Evolutionary conservation across 2,797 vertebrate species (phyloP), one percentile per base, ranked within the genome.

Genomic region (Microctenopoma steveboyesi): DNA sequence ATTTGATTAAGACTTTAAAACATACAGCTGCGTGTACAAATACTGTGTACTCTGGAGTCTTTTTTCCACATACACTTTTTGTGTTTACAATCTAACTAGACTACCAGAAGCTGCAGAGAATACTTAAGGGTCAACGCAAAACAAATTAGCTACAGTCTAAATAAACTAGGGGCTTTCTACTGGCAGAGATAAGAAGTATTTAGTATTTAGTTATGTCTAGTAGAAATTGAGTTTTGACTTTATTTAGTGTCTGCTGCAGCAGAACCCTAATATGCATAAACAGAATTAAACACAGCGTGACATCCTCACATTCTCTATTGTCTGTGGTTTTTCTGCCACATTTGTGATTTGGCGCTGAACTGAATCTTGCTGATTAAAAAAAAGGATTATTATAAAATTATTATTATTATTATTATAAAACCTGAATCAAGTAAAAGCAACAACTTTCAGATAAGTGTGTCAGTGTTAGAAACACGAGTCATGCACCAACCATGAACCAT

Each of bases 381-480:
- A 18, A 18, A 18, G 18, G 18, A 18, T 18, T 18, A 18, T 18
- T 18, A 18, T 18, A 18, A 18, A 18, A 18, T 18, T 18, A 18
- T 18, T 18, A 18, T 18, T 18, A 18, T 18, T 18, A 18, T 18
- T 18, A 18, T 18, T 18, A 18, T 18, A 18, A 18, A 18, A 18
- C 18, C 18, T 18, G 18, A 18, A 18, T 18, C 18, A 18, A 18
- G 18, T 18, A 18, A 18, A 18, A 18, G 18, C 18, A 18, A 18
- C 18, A 18, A 18, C 18, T 18, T 53, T 55, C 37, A 52, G 37
- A 62, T 22, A 8, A 33, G 42, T n/a, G n/a, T 42, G 40, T 15
- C 43, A 57, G 22, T 45, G 69, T 48, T 52, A 22, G 49, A 72
- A 47, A 27, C 25, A 58, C 1, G 5, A 57, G n/a, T 16, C 62